These are phyloP conservation scores for Ophioninae sp. DNA, from an alignment of 2,888 invertebrate species.

Conservation along the genomic window DNA sequence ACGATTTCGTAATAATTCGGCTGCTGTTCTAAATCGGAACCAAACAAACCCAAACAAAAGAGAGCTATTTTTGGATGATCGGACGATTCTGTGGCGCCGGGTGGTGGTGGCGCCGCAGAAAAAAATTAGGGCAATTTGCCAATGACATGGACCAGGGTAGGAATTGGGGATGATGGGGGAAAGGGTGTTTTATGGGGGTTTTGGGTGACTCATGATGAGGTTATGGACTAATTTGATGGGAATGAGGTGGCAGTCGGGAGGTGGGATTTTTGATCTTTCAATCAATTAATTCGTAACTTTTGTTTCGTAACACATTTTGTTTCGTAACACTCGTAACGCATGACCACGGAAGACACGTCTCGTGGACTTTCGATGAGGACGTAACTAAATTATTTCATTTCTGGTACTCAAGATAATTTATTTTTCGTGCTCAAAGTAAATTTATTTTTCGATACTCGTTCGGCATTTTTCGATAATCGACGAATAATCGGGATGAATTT, in stretches of 20 bases:
- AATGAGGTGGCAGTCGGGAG: too few relatives aligned
- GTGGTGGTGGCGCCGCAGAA: neutral
- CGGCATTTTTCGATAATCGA: neutral
- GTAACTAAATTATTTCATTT: neutral
- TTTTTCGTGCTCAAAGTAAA: too few relatives aligned
- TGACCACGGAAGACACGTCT: neutral
- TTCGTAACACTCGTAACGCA: neutral
- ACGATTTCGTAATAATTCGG: neutral
- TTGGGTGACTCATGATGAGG: too few relatives aligned
- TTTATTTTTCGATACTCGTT: too few relatives aligned
- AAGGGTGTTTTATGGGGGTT: too few relatives aligned
- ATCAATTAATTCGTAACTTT: too few relatives aligned
- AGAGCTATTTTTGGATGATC: neutral
- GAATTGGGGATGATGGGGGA: neutral
- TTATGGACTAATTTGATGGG: too few relatives aligned
- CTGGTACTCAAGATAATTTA: too few relatives aligned
- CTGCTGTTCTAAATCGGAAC: neutral
- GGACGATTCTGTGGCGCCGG: neutral
- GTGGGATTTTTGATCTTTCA: too few relatives aligned
- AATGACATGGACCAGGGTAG: neutral
- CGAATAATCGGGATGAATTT: neutral
- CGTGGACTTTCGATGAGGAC: neutral
- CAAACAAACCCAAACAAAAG: neutral
- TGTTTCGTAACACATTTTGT: too few relatives aligned
- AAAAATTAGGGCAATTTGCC: conserved; percentile 2